These are phyloP conservation scores for Eospalax fontanierii DNA, from an alignment of 2,797 vertebrate species.

Conservation along the genomic window DNA sequence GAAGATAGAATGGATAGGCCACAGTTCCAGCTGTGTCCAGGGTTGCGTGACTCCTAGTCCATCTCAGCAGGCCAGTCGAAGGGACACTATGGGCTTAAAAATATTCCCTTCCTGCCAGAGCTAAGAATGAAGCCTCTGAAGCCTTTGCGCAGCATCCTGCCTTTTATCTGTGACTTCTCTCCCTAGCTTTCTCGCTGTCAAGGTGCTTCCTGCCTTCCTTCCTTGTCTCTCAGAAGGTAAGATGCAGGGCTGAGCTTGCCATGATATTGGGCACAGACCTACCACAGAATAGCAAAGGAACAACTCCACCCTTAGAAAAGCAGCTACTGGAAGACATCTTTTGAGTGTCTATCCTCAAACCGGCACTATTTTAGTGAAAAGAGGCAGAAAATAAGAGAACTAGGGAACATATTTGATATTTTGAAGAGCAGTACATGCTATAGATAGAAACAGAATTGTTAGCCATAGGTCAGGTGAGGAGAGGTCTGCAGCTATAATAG, in stretches of 20 bases:
- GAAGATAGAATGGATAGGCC: no score
- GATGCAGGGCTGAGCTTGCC: neutral
- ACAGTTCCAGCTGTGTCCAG: no score
- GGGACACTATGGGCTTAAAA: no score
- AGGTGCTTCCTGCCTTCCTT: no score
- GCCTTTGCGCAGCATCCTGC: no score
- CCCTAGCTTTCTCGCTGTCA: no score
- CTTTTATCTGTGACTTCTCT: no score
- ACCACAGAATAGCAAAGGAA: neutral
- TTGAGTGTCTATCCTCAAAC: neutral
- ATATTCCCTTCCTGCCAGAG: no score
- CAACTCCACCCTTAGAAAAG: neutral
- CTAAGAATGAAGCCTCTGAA: no score
- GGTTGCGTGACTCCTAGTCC: no score
- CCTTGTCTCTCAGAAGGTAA: neutral
- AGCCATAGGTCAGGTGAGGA: no score
- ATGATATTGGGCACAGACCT: neutral
- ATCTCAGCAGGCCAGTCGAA: no score
- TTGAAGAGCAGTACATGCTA: neutral
- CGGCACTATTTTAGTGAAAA: neutral
- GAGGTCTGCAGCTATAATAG: neutral
- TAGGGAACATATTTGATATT: neutral
- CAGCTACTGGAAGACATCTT: slow-evolving; percentile 4
- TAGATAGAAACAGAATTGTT: neutral
- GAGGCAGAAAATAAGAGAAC: neutral